Evolutionary conservation across 2,113 vertebrate species (phyloP).

Genomic region (Thamnaconus septentrionalis): DNA sequence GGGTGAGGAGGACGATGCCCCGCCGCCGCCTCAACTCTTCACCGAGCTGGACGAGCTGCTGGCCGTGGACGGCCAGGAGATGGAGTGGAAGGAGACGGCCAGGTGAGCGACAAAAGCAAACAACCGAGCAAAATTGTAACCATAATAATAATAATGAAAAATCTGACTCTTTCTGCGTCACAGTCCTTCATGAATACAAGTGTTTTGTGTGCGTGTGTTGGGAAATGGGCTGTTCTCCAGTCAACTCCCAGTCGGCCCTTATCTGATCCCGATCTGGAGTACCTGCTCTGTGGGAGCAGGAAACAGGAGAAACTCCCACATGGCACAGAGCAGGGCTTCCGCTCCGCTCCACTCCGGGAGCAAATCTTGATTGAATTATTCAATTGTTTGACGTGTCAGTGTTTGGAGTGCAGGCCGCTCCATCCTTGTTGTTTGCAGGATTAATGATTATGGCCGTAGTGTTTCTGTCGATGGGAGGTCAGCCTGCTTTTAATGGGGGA

Average conservation of each 20-base stretch:
- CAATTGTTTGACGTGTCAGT: background rate
- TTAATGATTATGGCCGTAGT: no score
- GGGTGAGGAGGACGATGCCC: conserved; percentile 94
- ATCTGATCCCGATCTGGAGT: conserved; percentile 46
- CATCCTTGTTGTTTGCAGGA: no score
- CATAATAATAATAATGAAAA: background rate
- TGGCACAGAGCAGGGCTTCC: conserved; percentile 17
- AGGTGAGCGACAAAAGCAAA: conserved; percentile 77
- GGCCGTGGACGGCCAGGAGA: conserved; percentile 91
- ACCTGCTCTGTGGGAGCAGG: conserved; percentile 54
- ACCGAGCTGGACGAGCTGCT: conserved; percentile 96
- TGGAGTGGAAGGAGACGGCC: conserved; percentile 98
- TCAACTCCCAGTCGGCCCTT: conserved; percentile 43
- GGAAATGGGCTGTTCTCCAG: conserved; percentile 41
- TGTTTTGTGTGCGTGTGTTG: conserved; percentile 21
- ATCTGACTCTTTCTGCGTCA: conserved; percentile 31
- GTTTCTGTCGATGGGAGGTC: no score
- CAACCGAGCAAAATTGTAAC: no score
- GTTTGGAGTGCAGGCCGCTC: no score
- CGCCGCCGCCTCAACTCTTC: conserved; percentile 94
- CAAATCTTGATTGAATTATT: background rate
- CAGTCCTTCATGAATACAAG: conserved; percentile 33
- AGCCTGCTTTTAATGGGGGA: no score
- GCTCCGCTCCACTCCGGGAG: background rate
- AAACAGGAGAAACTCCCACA: conserved; percentile 53